Evolutionary conservation across 2,113 vertebrate genomes (phyloP).

Genomic region (Campylomormyrus numenius): DNA sequence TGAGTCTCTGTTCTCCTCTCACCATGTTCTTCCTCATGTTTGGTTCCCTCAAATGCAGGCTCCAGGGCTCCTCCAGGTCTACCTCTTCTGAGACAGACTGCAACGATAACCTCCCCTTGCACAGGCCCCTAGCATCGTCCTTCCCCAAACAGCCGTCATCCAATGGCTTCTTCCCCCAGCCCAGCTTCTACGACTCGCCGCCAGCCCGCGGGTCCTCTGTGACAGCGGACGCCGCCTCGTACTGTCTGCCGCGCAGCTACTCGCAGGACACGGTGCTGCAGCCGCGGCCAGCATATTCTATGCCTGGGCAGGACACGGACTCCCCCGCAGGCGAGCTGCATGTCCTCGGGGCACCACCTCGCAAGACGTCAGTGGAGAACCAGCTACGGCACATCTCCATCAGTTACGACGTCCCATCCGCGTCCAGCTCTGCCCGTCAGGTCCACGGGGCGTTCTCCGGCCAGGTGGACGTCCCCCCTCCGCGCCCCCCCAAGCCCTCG

Average conservation of each 20-base stretch:
- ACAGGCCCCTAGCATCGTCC: slow-evolving; percentile 63
- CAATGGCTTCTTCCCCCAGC: slow-evolving; percentile 84
- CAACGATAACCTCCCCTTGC: slow-evolving; percentile 87
- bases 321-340: slow-evolving; percentile 71
- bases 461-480: slow-evolving; percentile 67
- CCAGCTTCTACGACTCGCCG: slow-evolving; percentile 76
- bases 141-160: slow-evolving; percentile 70
- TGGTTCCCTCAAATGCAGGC: slow-evolving; percentile 49
- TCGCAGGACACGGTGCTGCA: slow-evolving; percentile 83
- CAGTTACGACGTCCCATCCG: slow-evolving; percentile 90
- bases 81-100: slow-evolving; percentile 93
- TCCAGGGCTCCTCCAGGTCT: slow-evolving; percentile 79
- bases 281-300: slow-evolving; percentile 68
- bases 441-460: slow-evolving; percentile 73
- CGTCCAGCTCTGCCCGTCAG: slow-evolving; percentile 78
- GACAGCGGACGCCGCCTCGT: slow-evolving; percentile 70
- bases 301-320: slow-evolving; percentile 61
- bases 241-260: slow-evolving; percentile 85
- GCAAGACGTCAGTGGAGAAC: slow-evolving; percentile 69
- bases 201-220: slow-evolving; percentile 67
- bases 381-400: slow-evolving; percentile 81
- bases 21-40: background rate
- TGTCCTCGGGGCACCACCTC: slow-evolving; percentile 71
- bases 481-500: slow-evolving; percentile 87
- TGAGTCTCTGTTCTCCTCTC: background rate